Evolutionary conservation across 2,797 vertebrate genomes (phyloP).

Genomic region (Chromis chromis): DNA sequence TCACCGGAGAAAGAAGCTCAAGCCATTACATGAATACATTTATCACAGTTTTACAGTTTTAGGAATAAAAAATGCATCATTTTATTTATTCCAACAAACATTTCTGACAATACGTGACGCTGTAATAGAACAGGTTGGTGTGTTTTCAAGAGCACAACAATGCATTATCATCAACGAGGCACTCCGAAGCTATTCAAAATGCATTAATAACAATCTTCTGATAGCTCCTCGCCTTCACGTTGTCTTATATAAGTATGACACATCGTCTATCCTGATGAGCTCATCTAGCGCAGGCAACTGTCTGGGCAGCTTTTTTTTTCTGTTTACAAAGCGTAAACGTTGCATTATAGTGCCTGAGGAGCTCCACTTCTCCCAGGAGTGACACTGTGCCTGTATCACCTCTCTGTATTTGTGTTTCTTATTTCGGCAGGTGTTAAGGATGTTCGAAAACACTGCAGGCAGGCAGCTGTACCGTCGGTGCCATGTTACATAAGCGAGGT

Average conservation of each 20-base stretch:
- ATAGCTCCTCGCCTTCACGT: conserved; percentile 25
- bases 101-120: conserved; percentile 11
- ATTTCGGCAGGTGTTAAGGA: conserved; percentile 58
- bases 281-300: conserved; percentile 46
- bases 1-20: conserved; percentile 1
- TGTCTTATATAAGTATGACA: conserved; percentile 62
- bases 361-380: conserved; percentile 38
- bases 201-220: conserved; percentile 42
- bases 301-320: conserved; percentile 24
- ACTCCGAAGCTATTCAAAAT: conserved; percentile 21
- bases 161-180: conserved; percentile 36
- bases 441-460: conserved; percentile 18
- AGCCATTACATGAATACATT: conserved; percentile 12
- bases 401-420: conserved; percentile 38
- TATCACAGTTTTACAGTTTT: conserved; percentile 7
- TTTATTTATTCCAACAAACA: conserved; percentile 26
- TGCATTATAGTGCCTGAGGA: conserved; percentile 39
- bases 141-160: conserved; percentile 18
- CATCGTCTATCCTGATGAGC: conserved; percentile 56
- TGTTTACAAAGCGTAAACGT: conserved; percentile 46
- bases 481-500: conserved; percentile 47
- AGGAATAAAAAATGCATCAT: not conserved
- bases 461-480: conserved; percentile 11
- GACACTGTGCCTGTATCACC: conserved; percentile 36
- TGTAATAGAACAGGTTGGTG: conserved; percentile 28